Base-by-base conservation (phyloP, 1,140 invertebrate genomes). In the Atta texana region DNA sequence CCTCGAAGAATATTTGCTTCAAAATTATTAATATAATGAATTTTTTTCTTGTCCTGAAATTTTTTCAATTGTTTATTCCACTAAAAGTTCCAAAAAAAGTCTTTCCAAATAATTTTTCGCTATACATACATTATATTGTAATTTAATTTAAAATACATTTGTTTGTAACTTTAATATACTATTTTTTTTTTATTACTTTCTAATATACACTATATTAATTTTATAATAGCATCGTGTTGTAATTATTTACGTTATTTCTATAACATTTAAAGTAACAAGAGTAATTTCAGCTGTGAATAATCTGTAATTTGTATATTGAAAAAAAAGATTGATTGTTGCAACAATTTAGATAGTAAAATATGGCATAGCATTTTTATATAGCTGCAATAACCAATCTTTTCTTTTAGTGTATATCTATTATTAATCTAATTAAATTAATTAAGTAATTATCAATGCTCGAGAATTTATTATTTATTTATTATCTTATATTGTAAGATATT, bases 1-100 rank as follows among this genome's bases (percentile, higher is more conserved):
- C 12, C 61, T 74, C 10, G 68, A 72, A 10, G 3, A 72, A 44
- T 72, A 59, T 59, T 72, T 72, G 44, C 28, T 57, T 5, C 24
- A 57, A 72, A 82, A 44, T 18, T 69, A 55, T 81, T 63, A 49
- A n/a, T 28, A 10, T n/a, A 16, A 24, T 1, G 5, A 31, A 49
- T 63, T 78, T 66, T 0, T 31, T 51, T 66, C 12, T 34, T 49
- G 16, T 55, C 0, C 1, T 6, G 61, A 6, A 49, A n/a, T 49
- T 21, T 66, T 78, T 51, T 24, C 0, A 28, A 31, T 51, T 5
- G 12, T n/a, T 39, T 61, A 44, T 3, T 18, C 21, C 31, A 64
- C 10, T 0, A 51, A 63, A n/a, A n/a, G n/a, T n/a, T n/a, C n/a
- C n/a, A n/a, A n/a, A n/a, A n/a, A 63, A 6, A 63, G 21, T 28